Evolutionary conservation across 2,888 invertebrate genomes (phyloP).

Genomic region (Diploptera punctata): DNA sequence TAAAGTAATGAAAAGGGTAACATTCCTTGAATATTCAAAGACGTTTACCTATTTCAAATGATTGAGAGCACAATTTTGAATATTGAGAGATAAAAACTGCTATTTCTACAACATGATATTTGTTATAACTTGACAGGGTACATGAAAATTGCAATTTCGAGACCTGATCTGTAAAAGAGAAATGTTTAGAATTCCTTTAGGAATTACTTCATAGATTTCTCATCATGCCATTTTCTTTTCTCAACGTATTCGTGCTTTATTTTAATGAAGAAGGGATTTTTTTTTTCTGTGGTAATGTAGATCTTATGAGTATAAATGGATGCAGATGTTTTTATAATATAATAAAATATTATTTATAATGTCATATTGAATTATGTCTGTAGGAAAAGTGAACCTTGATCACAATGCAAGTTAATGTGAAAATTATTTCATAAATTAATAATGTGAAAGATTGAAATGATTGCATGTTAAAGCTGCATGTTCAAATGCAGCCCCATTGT

Average conservation of each 20-base stretch:
- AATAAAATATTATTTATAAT: not conserved
- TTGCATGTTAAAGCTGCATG: too few relatives aligned
- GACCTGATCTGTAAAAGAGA: not conserved
- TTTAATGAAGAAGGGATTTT: not conserved
- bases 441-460: too few relatives aligned
- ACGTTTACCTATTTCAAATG: too few relatives aligned
- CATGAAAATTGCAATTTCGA: too few relatives aligned
- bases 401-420: not conserved
- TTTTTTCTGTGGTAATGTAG: not conserved
- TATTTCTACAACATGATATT: too few relatives aligned
- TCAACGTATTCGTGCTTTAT: not conserved
- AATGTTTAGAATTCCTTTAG: not conserved
- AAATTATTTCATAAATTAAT: too few relatives aligned
- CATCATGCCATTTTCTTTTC: not conserved
- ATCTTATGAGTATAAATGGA: not conserved
- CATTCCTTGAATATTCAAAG: too few relatives aligned
- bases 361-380: not conserved
- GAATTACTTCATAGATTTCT: not conserved
- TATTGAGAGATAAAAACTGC: too few relatives aligned
- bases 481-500: too few relatives aligned
- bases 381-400: not conserved
- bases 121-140: too few relatives aligned
- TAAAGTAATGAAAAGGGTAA: too few relatives aligned
- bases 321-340: not conserved
- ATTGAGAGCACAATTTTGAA: too few relatives aligned